Base-by-base conservation (phyloP, 2,797 vertebrate genomes). In the Botia kubotai region DNA sequence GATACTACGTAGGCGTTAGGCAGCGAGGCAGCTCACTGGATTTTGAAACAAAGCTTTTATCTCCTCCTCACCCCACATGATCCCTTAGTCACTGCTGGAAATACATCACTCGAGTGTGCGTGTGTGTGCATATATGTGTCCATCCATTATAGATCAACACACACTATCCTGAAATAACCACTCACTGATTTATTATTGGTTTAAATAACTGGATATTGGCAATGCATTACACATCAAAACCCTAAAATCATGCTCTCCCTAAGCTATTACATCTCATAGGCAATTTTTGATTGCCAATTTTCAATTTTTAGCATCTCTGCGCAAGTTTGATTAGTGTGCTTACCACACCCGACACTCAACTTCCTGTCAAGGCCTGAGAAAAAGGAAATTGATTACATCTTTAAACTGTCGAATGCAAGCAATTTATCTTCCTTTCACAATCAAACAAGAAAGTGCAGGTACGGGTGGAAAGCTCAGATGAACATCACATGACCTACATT, bases 381-480 rank as follows among this genome's bases (percentile, higher is more conserved):
- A 48, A 60, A 55, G 71, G 50, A 75, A 88, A 86, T 81, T 86
- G 86, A 88, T 83, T 83, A 77, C 77, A 82, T 86, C 83, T 87
- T 84, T 83, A 85, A 88, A 86, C 81, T 83, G 83, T 80, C 71
- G 53, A 86, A 80, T 65, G 48, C 43, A 52, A 75, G 77, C 67
- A n/a, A 83, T 84, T 84, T 80, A 82, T 80, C 79, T 78, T 87
- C 58, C 52, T 52, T 58, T 80, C 16, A 10, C 66, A 62, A 66
- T 82, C 60, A 79, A 67, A 50, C 26, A 23, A 55, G 79, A 11
- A 75, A 53, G 50, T 46, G 52, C 55, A 36, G 58, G 13, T 3
- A 6, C 39, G 36, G 14, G 53, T 58, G 21, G 68, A 79, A 67
- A 72, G 60, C 29, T 55, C 3, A n/a, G 8, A 23, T 29, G 13